These are phyloP conservation scores for Ecdyonurus torrentis DNA, from an alignment of 2,888 invertebrate species.

Conservation along the genomic window DNA sequence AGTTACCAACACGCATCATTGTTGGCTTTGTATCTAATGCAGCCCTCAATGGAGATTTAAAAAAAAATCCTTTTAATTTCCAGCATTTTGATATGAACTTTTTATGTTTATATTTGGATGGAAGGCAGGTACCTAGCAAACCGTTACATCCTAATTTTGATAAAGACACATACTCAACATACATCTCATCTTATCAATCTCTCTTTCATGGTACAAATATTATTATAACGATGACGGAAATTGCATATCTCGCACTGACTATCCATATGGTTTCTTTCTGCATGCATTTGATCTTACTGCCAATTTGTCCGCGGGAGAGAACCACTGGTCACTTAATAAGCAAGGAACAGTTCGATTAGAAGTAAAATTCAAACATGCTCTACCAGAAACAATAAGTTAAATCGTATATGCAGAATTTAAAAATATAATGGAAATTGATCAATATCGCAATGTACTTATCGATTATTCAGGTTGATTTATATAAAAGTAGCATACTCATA, in stretches of 20 bases:
- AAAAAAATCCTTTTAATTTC: slow-evolving; percentile 16
- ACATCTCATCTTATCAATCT: slow-evolving; percentile 17
- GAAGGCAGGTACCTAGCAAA: slow-evolving; percentile 14
- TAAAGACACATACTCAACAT: slow-evolving; percentile 1
- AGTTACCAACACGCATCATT: slow-evolving; percentile 19
- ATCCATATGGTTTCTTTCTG: slow-evolving; percentile 14
- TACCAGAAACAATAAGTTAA: slow-evolving; percentile 15
- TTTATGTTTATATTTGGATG: slow-evolving; percentile 14
- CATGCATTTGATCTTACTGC: slow-evolving; percentile 18
- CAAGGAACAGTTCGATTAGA: slow-evolving; percentile 17
- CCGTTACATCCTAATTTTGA: slow-evolving; percentile 13
- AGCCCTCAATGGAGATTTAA: slow-evolving; percentile 14
- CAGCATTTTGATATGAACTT: slow-evolving; percentile 14
- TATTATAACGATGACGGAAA: slow-evolving; percentile 15
- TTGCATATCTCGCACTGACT: slow-evolving; percentile 12
- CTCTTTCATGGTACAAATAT: slow-evolving; percentile 15
- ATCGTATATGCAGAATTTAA: slow-evolving; percentile 19
- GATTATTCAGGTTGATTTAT: neutral
- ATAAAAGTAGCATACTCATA: neutral
- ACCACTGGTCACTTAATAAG: slow-evolving; percentile 10
- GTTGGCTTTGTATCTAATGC: slow-evolving; percentile 17
- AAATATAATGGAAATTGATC: slow-evolving; percentile 19
- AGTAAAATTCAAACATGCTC: slow-evolving; percentile 14
- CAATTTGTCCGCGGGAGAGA: slow-evolving; percentile 14
- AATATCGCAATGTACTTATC: slow-evolving; percentile 9